Evolutionary conservation across 2,888 invertebrate species (phyloP), one percentile per base, ranked within the genome.

Genomic region (Xanthostigma xanthostigma): DNA sequence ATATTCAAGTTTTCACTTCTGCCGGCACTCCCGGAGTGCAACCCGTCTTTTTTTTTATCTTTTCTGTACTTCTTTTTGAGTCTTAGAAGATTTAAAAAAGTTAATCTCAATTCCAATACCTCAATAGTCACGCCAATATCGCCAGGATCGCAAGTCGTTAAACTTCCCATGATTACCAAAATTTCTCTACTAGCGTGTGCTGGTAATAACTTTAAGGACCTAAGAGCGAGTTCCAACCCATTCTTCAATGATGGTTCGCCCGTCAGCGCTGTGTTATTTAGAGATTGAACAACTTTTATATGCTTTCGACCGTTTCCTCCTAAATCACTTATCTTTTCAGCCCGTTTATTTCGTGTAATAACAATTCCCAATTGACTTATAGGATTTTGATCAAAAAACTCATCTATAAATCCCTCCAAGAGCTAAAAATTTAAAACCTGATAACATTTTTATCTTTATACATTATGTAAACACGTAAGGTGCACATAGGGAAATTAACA

Each of bases 311-410:
- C 72, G 64, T 87, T 88, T 57, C 96, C 96, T 52, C 90, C 86
- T 37, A 98, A 71, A 55, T 95, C 93, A 41, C 88, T 85, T 5
- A 95, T 69, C 68, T 86, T 91, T 62, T 97, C 96, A 2, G 95
- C 93, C 56, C 93, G 74, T 67, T 97, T 97, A 62, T 94, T 94
- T 60, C 86, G 84, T 61, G 94, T 85, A 9, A 82, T 73, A 53
- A 98, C 85, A 37, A 98, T 71, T 27, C 97, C 97, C 54, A 99
- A 71, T 67, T 99, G 98, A 63, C 96, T 95, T 47, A 98, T 87
- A 9, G 98, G 98, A 69, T 98, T 99, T 66, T 96, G 94, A 67
- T 97, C 96, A 67, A 97, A 96, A 64, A 90, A 98, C 64, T 96
- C 95, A 58, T 94, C 90, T 50, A 98, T 81, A 66, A 97, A 99